phyloP scores from a whole-genome alignment of 2,113 vertebrate genomes.

The Carettochelys insculpta region DNA sequence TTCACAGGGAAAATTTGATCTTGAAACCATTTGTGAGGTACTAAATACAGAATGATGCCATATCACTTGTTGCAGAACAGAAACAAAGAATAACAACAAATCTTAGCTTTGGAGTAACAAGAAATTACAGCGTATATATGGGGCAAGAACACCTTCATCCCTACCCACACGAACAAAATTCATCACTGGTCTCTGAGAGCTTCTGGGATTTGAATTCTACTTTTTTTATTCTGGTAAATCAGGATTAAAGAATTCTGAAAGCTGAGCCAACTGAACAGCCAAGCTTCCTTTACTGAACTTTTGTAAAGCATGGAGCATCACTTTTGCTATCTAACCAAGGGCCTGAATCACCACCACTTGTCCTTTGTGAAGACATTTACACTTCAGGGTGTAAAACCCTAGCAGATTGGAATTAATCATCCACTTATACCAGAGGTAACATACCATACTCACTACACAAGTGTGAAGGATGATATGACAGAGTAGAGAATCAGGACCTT shows the following conservation, averaged over 20 bases:
- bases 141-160: neutral
- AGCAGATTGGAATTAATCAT: neutral
- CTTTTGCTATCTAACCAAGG: rapidly evolving
- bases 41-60: constrained; percentile 44
- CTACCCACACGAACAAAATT: neutral
- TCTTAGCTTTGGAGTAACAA: constrained; percentile 50
- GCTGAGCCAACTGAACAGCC: neutral
- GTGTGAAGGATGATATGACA: neutral
- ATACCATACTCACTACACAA: neutral
- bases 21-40: constrained; percentile 30
- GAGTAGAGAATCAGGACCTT: neutral
- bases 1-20: constrained; percentile 53
- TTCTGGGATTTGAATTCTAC: no score
- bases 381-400: neutral
- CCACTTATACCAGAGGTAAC: neutral
- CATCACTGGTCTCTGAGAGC: neutral
- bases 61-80: constrained; percentile 56
- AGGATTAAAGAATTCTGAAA: neutral
- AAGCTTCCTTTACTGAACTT: neutral
- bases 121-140: constrained; percentile 19
- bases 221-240: neutral
- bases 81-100: constrained; percentile 46
- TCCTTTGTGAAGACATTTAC: neutral
- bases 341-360: neutral
- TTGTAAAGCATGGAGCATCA: neutral